These are phyloP conservation scores for Clarias laeviceps DNA, from an alignment of 2,797 vertebrate species.

Conservation along the genomic window DNA sequence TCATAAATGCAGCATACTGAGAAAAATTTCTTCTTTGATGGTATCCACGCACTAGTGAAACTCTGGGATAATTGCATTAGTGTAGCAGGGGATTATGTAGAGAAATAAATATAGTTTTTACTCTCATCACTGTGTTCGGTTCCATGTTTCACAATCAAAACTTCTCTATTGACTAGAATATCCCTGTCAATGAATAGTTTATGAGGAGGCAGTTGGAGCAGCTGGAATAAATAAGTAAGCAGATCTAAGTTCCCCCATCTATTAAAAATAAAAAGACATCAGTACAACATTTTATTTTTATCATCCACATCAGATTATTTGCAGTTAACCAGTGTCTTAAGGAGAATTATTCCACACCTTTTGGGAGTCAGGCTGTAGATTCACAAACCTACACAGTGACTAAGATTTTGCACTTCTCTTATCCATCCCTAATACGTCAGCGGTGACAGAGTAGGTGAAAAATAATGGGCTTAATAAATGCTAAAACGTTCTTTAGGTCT, in stretches of 20 bases:
- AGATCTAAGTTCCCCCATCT: neutral
- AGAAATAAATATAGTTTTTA: too few species aligned
- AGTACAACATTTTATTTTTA: neutral
- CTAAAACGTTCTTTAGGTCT: neutral
- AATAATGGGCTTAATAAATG: neutral
- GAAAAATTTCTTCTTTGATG: too few species aligned
- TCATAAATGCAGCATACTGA: too few species aligned
- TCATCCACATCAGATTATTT: neutral
- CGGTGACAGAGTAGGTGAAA: neutral
- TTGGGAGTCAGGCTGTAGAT: neutral
- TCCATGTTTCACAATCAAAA: too few species aligned
- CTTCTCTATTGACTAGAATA: too few species aligned
- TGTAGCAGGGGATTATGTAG: too few species aligned
- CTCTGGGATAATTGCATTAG: too few species aligned
- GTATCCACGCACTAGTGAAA: too few species aligned
- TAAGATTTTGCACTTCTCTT: neutral
- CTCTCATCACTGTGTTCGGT: too few species aligned
- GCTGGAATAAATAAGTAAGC: neutral
- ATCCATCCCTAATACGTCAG: neutral
- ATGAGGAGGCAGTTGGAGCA: neutral
- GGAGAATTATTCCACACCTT: neutral
- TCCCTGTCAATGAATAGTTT: neutral
- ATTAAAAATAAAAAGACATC: neutral
- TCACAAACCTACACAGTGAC: neutral
- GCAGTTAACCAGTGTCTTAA: neutral